Evolutionary conservation across 2,888 invertebrate species (phyloP), one percentile per base, ranked within the genome.

Genomic region (Leucoma salicis): DNA sequence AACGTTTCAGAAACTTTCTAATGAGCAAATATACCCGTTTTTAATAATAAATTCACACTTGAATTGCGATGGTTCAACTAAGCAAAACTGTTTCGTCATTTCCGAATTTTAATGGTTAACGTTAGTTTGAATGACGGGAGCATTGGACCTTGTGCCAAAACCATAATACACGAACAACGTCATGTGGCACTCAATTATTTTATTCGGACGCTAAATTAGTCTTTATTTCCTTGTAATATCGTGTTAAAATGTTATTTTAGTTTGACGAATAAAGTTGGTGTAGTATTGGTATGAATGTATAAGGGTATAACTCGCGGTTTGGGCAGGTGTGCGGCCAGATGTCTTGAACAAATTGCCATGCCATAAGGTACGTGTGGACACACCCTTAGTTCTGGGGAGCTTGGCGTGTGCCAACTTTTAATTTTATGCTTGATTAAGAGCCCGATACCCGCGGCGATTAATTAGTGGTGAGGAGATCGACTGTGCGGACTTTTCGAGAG

Each of bases 391-490:
- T 74, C 72, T 74, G 78, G 67, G 66, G 63, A 57, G 74, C 75
- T 73, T 79, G 87, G 82, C 88, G 88, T 87, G 88, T 88, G 89
- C 88, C 88, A 85, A 82, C 78, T 79, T 86, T 89, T 88, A 88
- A 89, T 89, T 89, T 89, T 88, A 89, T 86, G 89, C 86, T 87
- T 88, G 85, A 89, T 89, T 89, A 88, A 80, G 74, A 51, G 57
- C 39, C 48, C 59, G 66, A 69, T 73, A 71, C 75, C 70, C 72
- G 77, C 70, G 74, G 49, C 71, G 72, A 76, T 82, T 85, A 86
- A 87, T 87, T 86, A 86, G 88, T 85, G 74, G 78, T 72, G 75
- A 69, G 67, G 76, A 83, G 82, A 81, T 79, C 78, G 71, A 78
- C 70, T 70, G 60, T 57, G 63, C 63, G 66, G 66, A 54, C 48